These are phyloP conservation scores for Agapostemon virescens DNA, from an alignment of 2,888 invertebrate genomes.

Conservation along the genomic window DNA sequence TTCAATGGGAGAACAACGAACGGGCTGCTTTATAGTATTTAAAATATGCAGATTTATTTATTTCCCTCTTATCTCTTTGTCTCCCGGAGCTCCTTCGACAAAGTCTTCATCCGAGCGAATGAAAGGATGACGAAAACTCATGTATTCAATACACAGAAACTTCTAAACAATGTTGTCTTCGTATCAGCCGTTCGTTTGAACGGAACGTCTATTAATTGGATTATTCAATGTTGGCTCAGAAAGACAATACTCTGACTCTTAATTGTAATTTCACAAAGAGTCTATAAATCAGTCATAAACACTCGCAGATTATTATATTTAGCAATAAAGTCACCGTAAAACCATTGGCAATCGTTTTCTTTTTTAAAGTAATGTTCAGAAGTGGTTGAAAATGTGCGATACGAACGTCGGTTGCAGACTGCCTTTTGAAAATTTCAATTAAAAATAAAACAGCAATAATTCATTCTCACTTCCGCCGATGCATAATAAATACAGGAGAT, in stretches of 20 bases:
- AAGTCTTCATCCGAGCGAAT: slow-evolving; percentile 22
- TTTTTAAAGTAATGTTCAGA: no score
- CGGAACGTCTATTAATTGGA: not conserved
- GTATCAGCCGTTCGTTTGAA: slow-evolving; percentile 1
- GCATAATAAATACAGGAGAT: no score
- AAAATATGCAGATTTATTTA: slow-evolving; percentile 50
- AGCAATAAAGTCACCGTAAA: no score
- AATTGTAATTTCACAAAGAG: not conserved
- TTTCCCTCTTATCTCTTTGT: slow-evolving; percentile 19
- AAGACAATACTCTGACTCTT: not conserved
- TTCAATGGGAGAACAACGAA: slow-evolving; percentile 16
- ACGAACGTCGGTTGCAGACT: no score
- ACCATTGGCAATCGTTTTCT: no score
- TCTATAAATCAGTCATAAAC: not conserved
- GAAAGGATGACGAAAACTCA: slow-evolving; percentile 10
- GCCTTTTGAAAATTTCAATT: no score
- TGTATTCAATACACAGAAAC: not conserved
- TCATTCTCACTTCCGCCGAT: no score
- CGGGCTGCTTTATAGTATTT: slow-evolving; percentile 20
- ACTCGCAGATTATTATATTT: no score
- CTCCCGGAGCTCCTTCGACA: not conserved
- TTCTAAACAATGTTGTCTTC: not conserved
- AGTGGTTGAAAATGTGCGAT: no score
- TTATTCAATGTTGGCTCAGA: not conserved
- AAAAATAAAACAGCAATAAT: no score